Base-by-base conservation (phyloP, 2,888 invertebrate species). In the Drosophila acutilabella region DNA sequence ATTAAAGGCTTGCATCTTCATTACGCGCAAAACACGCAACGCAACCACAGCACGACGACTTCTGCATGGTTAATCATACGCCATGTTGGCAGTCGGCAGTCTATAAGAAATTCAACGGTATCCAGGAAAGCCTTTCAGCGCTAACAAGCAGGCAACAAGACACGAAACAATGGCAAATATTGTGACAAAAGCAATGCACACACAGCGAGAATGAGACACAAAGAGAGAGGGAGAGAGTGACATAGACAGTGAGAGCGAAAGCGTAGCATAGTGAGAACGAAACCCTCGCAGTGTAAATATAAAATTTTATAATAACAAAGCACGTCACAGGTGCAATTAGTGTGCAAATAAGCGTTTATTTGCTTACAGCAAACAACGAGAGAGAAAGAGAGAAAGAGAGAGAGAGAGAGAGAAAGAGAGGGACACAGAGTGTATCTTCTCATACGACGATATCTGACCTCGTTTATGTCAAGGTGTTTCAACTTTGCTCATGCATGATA, bases 321-420 rank as follows among this genome's bases (percentile, higher is more conserved):
- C 85, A 88, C 88, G 86, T 88, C 86, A 78, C 88, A 88, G 88
- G 88, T 85, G 85, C 88, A 85, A 85, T 85, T 85, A 85, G 85
- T 85, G 88, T 81, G 88, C 85, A 85, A 85, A 85, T 88, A 85
- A 85, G 78, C 88, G 88, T 88, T 85, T 85, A 88, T 88, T 85
- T 85, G 86, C 80, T 67, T 73, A 8, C 57, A 59, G 42, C 64
- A 79, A 71, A 74, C 71, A 74, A 65, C 45, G 26, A 61, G 66
- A 69, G 65, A 42, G 42, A 41, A 58, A 20, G 18, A 60, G 57
- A 30, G 58, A 42, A 30, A 13, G 18, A 30, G 33, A 61, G 66
- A 71, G 61, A 47, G 40, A 48, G 57, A 20, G n/a, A 64, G 50
- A 18, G 62, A 23, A 7, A 44, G 8, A 30, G 36, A 30, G 14